Percentiles rank a stretch among this genome's conserved stretches.
Evolutionary conservation across 2,888 invertebrate genomes (phyloP).

Genomic region (Seladonia tumulorum): DNA sequence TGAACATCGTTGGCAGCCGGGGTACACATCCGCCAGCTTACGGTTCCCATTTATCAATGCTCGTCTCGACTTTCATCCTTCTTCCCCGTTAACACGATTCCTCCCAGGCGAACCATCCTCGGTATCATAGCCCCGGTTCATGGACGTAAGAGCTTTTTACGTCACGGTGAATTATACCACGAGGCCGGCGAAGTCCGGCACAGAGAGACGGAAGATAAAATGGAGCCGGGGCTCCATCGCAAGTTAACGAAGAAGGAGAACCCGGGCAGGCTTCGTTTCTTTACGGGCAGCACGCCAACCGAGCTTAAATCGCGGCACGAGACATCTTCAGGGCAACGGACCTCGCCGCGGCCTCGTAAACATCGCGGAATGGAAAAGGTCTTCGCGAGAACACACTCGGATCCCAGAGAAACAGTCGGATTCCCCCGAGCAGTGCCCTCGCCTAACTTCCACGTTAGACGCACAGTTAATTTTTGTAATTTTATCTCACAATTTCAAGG

Average conservation of each 20-base stretch:
- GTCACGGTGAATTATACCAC: constrained; percentile 41
- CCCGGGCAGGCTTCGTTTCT: constrained; percentile 2
- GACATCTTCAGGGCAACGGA: background rate
- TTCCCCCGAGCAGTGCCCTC: background rate
- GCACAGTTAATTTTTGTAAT: too few species aligned
- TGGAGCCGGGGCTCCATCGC: constrained; percentile 6
- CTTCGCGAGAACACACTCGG: background rate
- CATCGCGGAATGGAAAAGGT: background rate
- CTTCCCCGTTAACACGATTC: constrained; percentile 23
- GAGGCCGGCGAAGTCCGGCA: constrained; percentile 34
- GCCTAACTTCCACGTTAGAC: too few species aligned
- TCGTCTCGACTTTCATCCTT: background rate
- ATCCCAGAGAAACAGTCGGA: background rate
- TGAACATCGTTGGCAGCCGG: background rate
- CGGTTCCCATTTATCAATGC: constrained; percentile 25
- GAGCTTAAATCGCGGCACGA: constrained; percentile 41
- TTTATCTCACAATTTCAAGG: too few species aligned
- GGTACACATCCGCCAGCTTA: background rate
- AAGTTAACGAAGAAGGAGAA: constrained; percentile 44
- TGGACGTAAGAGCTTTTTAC: constrained; percentile 35
- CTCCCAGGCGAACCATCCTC: background rate
- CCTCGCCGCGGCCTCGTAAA: constrained; percentile 5
- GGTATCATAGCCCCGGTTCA: constrained; percentile 25
- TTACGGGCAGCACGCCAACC: constrained; percentile 47
- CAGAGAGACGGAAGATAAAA: constrained; percentile 37